Evolutionary conservation across 2,888 invertebrate genomes (phyloP).

Genomic region (Fabriciana adippe): DNA sequence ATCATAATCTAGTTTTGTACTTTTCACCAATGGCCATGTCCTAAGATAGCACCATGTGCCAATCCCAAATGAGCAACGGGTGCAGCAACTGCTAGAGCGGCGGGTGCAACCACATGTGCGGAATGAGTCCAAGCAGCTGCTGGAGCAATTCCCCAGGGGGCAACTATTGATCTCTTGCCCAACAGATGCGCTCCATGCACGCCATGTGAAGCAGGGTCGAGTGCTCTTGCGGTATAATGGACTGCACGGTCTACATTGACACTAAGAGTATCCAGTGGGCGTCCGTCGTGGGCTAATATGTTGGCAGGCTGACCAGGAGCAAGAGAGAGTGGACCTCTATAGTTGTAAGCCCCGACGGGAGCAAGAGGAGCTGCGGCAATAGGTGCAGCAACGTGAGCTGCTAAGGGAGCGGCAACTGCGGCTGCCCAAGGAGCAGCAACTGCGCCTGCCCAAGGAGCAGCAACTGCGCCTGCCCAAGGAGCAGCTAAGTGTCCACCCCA

Average conservation of each 20-base stretch:
- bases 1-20: constrained; percentile 42
- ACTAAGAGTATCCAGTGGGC: constrained; percentile 74
- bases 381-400: constrained; percentile 54
- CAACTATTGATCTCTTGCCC: constrained; percentile 67
- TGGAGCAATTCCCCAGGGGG: constrained; percentile 51
- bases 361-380: constrained; percentile 50
- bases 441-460: no score
- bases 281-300: constrained; percentile 72
- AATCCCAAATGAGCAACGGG: constrained; percentile 44
- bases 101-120: constrained; percentile 39
- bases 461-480: constrained; percentile 46
- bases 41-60: constrained; percentile 45
- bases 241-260: constrained; percentile 74
- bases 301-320: constrained; percentile 74
- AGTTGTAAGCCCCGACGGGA: constrained; percentile 61
- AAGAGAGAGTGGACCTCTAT: constrained; percentile 72
- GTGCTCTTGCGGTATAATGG: constrained; percentile 66
- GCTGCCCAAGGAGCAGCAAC: constrained; percentile 37
- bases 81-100: constrained; percentile 41
- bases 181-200: constrained; percentile 51
- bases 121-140: constrained; percentile 46
- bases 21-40: constrained; percentile 56
- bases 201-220: constrained; percentile 50
- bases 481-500: constrained; percentile 33
- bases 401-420: constrained; percentile 55